phyloP scores from a whole-genome alignment of 1,140 invertebrate species.

The Micrasema longulum region DNA sequence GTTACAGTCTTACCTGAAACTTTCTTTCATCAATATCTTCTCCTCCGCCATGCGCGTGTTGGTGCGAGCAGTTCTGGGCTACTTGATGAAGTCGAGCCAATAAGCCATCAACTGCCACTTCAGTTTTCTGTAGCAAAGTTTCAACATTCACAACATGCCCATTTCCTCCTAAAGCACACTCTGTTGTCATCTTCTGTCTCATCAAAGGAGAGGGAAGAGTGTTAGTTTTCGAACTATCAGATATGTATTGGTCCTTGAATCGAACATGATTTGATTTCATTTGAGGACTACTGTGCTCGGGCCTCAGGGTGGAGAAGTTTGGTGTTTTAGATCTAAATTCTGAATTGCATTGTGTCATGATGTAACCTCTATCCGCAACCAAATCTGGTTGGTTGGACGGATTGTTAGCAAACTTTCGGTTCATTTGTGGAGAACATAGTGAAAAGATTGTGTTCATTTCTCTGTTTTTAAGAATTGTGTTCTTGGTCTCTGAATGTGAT shows the following conservation, averaged over 20 bases:
- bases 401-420: constrained; percentile 59
- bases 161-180: constrained; percentile 65
- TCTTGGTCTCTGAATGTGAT: constrained; percentile 66
- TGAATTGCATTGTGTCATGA: constrained; percentile 36
- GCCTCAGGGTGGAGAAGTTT: constrained; percentile 55
- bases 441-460: constrained; percentile 65
- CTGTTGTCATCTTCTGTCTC: constrained; percentile 63
- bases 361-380: constrained; percentile 39
- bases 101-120: constrained; percentile 74
- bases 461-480: constrained; percentile 64
- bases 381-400: constrained; percentile 41
- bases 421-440: constrained; percentile 68
- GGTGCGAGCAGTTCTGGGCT: constrained; percentile 74
- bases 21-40: constrained; percentile 78
- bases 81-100: constrained; percentile 76
- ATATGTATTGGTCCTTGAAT: constrained; percentile 66
- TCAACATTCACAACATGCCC: constrained; percentile 71
- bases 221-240: constrained; percentile 62
- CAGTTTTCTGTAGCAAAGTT: constrained; percentile 74
- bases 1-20: constrained; percentile 77
- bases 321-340: constrained; percentile 35
- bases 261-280: constrained; percentile 63
- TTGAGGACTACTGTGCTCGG: constrained; percentile 59
- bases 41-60: constrained; percentile 77
- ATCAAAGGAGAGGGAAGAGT: constrained; percentile 61